These are phyloP conservation scores for Brassicogethes aeneus DNA, from an alignment of 2,888 invertebrate species.

Conservation along the genomic window DNA sequence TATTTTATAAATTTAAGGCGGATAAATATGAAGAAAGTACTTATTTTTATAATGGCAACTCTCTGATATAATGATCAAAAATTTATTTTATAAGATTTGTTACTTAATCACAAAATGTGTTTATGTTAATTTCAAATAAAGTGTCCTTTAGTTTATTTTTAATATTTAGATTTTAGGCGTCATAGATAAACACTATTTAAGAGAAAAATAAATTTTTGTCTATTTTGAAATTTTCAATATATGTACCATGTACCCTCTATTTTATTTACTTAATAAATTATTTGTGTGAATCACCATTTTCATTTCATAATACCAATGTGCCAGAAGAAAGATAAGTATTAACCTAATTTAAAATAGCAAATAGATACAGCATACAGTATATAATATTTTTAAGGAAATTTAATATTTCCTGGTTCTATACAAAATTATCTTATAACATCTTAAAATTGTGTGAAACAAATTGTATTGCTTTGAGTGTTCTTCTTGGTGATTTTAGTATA, in stretches of 20 bases:
- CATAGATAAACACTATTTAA: constrained; percentile 19
- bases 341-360: too few relatives aligned
- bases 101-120: constrained; percentile 10
- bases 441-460: too few relatives aligned
- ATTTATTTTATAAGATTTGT: not conserved
- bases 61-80: not conserved
- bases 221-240: constrained; percentile 31
- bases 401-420: too few relatives aligned
- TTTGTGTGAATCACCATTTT: constrained; percentile 25
- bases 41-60: not conserved
- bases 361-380: too few relatives aligned
- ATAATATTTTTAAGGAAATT: too few relatives aligned
- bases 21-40: not conserved
- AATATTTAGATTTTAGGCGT: constrained; percentile 14
- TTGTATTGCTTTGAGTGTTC: too few relatives aligned
- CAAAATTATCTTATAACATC: too few relatives aligned
- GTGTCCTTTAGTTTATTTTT: constrained; percentile 29
- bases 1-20: not conserved
- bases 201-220: constrained; percentile 25
- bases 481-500: too few relatives aligned
- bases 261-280: constrained; percentile 35
- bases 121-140: constrained; percentile 19
- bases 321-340: too few relatives aligned
- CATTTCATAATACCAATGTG: too few relatives aligned
- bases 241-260: constrained; percentile 32